Evolutionary conservation across 2,888 invertebrate species (phyloP), one percentile per base, ranked within the genome.

Genomic region (Drosophila histrio): DNA sequence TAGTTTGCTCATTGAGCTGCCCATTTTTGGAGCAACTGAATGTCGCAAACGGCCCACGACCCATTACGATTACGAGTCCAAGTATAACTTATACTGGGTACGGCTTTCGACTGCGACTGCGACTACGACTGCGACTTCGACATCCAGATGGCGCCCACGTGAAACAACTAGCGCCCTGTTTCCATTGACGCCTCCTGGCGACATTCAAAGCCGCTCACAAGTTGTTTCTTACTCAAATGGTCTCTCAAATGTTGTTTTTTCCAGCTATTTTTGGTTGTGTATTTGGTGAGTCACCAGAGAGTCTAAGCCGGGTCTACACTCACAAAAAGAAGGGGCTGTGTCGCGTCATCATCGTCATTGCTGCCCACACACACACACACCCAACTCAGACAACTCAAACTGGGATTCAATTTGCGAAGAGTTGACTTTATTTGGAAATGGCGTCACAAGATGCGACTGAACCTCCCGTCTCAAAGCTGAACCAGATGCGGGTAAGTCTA

Each of bases 401-500:
- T 44, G 50, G 52, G 36, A 38, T 34, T 34, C 22, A 24, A 39
- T 44, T 36, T 61, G 54, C 32, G 70, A 58, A 53, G 60, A 56
- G 28, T 30, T 13, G 30, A 60, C 79, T 87, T 57, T 67, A 85
- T 89, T 87, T 85, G 87, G 81, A 64, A 77, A 92, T 92, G 92
- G 89, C 91, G 85, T 91, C 92, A 90, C 89, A 91, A 89, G 89
- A 89, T 81, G 85, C 85, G 60, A 71, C 79, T 63, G 80, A 83
- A 63, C 79, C 70, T 61, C 92, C 92, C 79, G 87, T 75, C 73
- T 92, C 92, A 79, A 92, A 91, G 89, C 88, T 93, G 77, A 88
- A 90, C 32, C 91, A 92, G 85, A 92, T 93, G 91, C 92, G 92
- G 91, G 93, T 93, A 89, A 91, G 91, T 72, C 32, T 17, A 17